These are phyloP conservation scores for Prunella himalayana DNA, from an alignment of 2,113 vertebrate genomes.

Conservation along the genomic window DNA sequence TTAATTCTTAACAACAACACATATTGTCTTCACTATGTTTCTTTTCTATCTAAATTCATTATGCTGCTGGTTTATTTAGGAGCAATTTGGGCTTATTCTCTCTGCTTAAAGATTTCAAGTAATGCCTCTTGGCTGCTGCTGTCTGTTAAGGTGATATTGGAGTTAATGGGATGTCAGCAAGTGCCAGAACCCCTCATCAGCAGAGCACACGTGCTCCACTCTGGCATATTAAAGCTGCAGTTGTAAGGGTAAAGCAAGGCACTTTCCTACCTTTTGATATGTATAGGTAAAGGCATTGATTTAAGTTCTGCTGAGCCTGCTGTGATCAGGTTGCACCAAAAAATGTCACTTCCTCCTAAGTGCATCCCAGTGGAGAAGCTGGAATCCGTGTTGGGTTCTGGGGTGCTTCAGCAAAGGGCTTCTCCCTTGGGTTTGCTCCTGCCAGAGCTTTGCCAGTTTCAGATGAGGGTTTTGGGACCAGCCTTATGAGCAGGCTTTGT, in stretches of 20 bases:
- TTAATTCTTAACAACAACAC: background rate
- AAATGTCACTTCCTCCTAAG: background rate
- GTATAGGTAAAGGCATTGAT: background rate
- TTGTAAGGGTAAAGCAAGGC: background rate
- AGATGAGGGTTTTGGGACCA: background rate
- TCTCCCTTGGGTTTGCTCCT: background rate
- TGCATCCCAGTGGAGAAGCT: background rate
- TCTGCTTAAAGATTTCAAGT: conserved; percentile 19
- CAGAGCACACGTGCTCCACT: background rate
- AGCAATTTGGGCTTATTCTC: background rate
- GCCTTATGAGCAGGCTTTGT: background rate
- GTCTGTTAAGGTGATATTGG: background rate
- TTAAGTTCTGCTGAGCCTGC: background rate
- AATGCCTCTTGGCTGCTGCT: conserved; percentile 23
- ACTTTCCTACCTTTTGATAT: background rate
- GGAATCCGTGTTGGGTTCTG: background rate
- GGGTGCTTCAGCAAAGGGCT: background rate
- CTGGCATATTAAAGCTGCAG: background rate
- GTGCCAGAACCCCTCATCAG: conserved; percentile 27
- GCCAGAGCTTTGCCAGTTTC: background rate
- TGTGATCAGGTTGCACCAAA: background rate
- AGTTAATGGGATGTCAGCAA: conserved; percentile 43
- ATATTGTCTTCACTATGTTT: background rate
- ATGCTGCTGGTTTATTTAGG: background rate
- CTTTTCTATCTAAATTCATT: background rate